A percentile compares a stretch with the other conserved stretches of the same genome.
Conservation (phyloP, 2,888 invertebrate species). For the Hydroisotoma schaefferi region DNA sequence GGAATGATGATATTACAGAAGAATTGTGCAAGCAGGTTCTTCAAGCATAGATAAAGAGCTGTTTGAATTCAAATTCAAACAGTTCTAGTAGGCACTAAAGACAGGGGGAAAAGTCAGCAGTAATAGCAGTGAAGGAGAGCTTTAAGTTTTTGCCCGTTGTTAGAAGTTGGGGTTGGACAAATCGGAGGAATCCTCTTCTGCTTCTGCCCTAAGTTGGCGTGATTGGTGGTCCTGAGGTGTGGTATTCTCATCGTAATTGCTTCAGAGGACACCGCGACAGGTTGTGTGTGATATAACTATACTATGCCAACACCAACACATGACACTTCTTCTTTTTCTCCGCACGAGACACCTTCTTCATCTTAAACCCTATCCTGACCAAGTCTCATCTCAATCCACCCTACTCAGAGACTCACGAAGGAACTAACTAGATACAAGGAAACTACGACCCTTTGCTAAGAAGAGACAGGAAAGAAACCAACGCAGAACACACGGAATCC, state of each 20-base stretch:
- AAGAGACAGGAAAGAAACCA: background rate
- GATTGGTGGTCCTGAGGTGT: conserved; percentile 49
- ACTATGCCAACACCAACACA: conserved; percentile 44
- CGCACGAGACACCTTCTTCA: conserved; percentile 36
- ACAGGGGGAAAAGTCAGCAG: background rate
- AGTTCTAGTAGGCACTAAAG: background rate
- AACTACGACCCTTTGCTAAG: too few species aligned
- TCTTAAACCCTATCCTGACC: conserved; percentile 1
- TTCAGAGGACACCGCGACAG: conserved; percentile 49
- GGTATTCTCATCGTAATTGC: conserved; percentile 48
- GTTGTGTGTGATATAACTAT: conserved; percentile 46
- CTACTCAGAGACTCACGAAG: background rate
- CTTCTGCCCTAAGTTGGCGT: conserved; percentile 37
- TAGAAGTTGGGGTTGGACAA: conserved; percentile 7
- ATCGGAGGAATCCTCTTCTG: conserved; percentile 21
- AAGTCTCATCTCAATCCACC: background rate
- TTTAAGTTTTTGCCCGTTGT: conserved; percentile 5
- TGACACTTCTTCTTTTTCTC: conserved; percentile 46
- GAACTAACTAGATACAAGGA: too few species aligned
- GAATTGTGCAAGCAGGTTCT: too few species aligned
- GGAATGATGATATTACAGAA: background rate
- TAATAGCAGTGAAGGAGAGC: conserved; percentile 2
- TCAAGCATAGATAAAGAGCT: background rate
- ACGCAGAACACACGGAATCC: background rate
- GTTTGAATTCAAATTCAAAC: background rate